Evolutionary conservation across 2,797 vertebrate species (phyloP).

Genomic region (Siniperca undulata): DNA sequence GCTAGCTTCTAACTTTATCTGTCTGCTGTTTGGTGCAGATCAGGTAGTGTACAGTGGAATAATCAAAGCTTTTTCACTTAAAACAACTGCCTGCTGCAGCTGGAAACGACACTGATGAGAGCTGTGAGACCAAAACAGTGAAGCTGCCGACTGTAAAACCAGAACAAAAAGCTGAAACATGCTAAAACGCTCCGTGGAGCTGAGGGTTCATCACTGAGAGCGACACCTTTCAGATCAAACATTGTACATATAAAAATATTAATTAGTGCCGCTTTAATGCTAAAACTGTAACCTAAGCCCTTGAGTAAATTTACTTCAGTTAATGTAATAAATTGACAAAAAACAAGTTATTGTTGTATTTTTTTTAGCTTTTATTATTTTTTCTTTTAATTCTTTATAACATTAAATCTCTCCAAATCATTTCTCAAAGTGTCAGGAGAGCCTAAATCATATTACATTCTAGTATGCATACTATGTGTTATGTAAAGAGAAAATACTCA

Average conservation of each 20-base stretch:
- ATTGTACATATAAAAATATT: neutral
- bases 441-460: neutral
- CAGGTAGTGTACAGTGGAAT: neutral
- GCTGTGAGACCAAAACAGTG: neutral
- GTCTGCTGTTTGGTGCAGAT: neutral
- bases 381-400: neutral
- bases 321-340: neutral
- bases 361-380: neutral
- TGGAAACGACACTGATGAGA: neutral
- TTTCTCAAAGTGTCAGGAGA: neutral
- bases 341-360: neutral
- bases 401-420: neutral
- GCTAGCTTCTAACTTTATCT: neutral
- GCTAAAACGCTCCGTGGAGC: neutral
- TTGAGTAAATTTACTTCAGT: neutral
- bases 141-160: neutral
- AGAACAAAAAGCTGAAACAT: neutral
- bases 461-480: neutral
- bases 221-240: neutral
- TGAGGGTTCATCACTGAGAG: neutral
- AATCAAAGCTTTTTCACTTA: neutral
- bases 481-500: neutral
- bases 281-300: neutral
- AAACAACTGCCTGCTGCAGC: neutral
- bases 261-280: neutral